A percentile compares a stretch with the other conserved stretches of the same genome.
These are phyloP conservation scores for Empidonax traillii DNA, from an alignment of 2,113 vertebrate species.

Conservation along the genomic window DNA sequence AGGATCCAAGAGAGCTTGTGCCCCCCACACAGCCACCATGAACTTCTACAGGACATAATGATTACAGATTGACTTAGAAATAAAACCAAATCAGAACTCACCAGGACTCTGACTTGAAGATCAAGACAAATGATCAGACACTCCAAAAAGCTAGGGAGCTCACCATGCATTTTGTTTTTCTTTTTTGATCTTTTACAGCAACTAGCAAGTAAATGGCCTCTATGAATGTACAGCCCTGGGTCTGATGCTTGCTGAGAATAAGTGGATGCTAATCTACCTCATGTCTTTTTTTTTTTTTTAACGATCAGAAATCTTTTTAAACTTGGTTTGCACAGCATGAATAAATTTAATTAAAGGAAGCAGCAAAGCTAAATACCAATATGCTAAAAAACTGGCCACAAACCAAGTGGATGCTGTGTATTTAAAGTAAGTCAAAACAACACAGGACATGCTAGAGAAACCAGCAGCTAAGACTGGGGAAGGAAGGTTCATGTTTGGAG, in stretches of 20 bases:
- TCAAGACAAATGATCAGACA: background rate
- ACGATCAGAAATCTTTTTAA: background rate
- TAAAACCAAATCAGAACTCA: background rate
- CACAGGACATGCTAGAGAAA: background rate
- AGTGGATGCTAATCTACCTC: background rate
- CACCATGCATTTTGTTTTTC: background rate
- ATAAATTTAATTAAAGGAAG: constrained; percentile 33
- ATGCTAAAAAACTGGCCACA: background rate
- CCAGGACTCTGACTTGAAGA: background rate
- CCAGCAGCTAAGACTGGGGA: background rate
- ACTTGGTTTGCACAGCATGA: background rate
- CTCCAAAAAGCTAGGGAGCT: background rate
- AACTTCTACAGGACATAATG: background rate
- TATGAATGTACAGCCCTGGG: background rate
- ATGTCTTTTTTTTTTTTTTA: background rate
- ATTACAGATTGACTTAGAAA: background rate
- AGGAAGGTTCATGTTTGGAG: background rate
- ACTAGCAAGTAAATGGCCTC: background rate
- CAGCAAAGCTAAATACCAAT: constrained; percentile 1
- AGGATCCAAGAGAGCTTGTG: background rate
- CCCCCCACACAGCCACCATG: background rate
- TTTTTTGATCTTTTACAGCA: background rate
- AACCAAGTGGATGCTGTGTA: background rate
- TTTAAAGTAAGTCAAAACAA: constrained; percentile 16
- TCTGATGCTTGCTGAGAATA: background rate